These are phyloP conservation scores for Chalcis sispes DNA, from an alignment of 2,888 invertebrate genomes.

Conservation along the genomic window DNA sequence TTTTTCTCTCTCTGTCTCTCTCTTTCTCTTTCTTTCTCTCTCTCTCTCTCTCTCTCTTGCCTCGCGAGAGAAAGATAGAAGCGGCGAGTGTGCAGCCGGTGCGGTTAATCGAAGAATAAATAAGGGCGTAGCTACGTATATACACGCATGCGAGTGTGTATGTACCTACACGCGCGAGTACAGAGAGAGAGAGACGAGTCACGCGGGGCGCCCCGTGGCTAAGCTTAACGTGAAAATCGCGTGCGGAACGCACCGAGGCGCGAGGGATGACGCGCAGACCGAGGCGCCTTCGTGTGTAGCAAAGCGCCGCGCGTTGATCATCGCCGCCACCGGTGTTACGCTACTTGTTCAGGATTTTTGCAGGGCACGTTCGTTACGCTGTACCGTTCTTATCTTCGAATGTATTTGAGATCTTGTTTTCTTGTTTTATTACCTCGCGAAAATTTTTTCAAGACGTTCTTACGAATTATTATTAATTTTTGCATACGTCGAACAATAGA, in stretches of 20 bases:
- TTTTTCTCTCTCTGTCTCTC: too few species aligned
- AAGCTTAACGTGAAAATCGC: slow-evolving; percentile 74
- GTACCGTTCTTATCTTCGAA: too few species aligned
- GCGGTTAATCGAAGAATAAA: slow-evolving; percentile 69
- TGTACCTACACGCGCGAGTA: slow-evolving; percentile 43
- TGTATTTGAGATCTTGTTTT: too few species aligned
- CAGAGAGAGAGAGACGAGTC: too few species aligned
- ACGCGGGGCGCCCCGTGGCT: slow-evolving; percentile 72
- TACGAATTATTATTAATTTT: too few species aligned
- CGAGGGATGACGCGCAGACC: not conserved
- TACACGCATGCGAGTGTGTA: slow-evolving; percentile 59
- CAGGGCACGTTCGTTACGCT: slow-evolving; percentile 24
- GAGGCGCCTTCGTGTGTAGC: not conserved
- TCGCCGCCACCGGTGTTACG: not conserved
- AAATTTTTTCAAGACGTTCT: too few species aligned
- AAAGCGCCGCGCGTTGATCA: too few species aligned
- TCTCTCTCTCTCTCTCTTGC: not conserved
- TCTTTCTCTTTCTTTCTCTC: not conserved
- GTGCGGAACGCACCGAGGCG: slow-evolving; percentile 64
- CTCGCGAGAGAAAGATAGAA: slow-evolving; percentile 34
- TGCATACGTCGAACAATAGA: too few species aligned
- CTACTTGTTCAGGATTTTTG: slow-evolving; percentile 5
- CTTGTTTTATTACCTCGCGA: too few species aligned
- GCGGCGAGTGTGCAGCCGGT: slow-evolving; percentile 57
- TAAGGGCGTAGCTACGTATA: slow-evolving; percentile 60